Base-by-base conservation (phyloP, 1,140 invertebrate genomes). In the Ostrea denselamellosa region DNA sequence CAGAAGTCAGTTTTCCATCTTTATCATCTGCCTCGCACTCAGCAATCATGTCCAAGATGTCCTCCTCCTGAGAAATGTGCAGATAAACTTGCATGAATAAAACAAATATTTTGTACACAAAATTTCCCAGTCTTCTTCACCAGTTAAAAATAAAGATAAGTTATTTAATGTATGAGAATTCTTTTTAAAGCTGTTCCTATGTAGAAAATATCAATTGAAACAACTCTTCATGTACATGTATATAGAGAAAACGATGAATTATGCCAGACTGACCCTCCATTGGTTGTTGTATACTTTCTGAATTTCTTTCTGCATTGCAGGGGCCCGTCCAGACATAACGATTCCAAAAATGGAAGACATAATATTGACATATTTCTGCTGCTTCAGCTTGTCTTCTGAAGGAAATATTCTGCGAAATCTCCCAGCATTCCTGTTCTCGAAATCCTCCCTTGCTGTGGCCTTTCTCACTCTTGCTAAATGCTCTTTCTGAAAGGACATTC, bases 401-500 rank as follows among this genome's bases (percentile, higher is more conserved):
- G 95, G 95, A 86, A 95, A 95, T 62, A 95, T 94, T 88, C 94
- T 90, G 3, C 91, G 90, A 89, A 94, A 95, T 54, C 91, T 85
- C 7, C 95, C 95, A 71, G 91, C 90, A 90, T 95, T 94, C 56
- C 93, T 87, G 68, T 94, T 94, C 87, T 95, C 95, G 90, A 90
- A 95, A n/a, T 94, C 94, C 87, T 95, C 94, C 82, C 92, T 85
- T 10, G 90, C 56, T 17, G 91, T 90, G 71, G 93, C 93, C 81
- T 92, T 93, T 87, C 93, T 90, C 10, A 95, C 88, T 65, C 92
- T 85, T 14, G 89, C 89, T 81, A 95, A 87, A 56, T 94, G 89
- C 12, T 94, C 94, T 92, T 92, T 94, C 94, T 95, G 88, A 52
- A 91, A 90, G 83, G 28, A n/a, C 71, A 44, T 77, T 44, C 22